phyloP scores from a whole-genome alignment of 2,888 invertebrate species.

The Unio delphinus region DNA sequence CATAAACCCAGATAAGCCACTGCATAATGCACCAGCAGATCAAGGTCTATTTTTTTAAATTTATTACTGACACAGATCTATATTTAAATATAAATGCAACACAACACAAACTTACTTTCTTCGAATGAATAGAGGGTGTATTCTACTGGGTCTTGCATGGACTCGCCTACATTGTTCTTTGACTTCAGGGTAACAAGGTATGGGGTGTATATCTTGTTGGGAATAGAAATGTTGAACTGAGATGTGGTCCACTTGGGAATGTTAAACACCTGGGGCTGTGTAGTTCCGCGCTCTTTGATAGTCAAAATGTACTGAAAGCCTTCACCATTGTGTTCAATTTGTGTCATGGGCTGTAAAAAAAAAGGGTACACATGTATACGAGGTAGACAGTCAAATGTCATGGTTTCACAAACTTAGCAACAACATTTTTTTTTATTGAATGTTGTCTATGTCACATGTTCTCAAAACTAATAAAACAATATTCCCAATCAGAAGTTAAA shows the following conservation, averaged over 20 bases:
- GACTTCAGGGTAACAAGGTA: constrained; percentile 93
- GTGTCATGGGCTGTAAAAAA: constrained; percentile 85
- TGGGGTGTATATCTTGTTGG: constrained; percentile 59
- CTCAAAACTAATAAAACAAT: no score
- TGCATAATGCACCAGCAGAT: no score
- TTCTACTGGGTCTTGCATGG: constrained; percentile 85
- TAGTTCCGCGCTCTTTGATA: constrained; percentile 30
- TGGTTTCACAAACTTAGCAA: no score
- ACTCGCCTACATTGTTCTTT: constrained; percentile 90
- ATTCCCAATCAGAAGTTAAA: no score
- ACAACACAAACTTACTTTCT: constrained; percentile 51
- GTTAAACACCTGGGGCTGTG: constrained; percentile 21
- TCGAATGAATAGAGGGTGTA: constrained; percentile 94
- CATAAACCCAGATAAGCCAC: no score
- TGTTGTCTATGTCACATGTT: no score
- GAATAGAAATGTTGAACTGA: constrained; percentile 80
- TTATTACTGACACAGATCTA: no score
- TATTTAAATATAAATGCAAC: background rate
- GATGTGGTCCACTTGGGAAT: constrained; percentile 75
- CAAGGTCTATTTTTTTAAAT: no score
- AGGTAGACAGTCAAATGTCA: no score
- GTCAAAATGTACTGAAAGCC: constrained; percentile 92
- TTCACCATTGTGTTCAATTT: constrained; percentile 96
- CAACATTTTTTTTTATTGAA: no score
- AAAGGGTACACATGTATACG: background rate